Conservation (phyloP, 2,797 vertebrate species). For the Gymnoscopelus microlampas region DNA sequence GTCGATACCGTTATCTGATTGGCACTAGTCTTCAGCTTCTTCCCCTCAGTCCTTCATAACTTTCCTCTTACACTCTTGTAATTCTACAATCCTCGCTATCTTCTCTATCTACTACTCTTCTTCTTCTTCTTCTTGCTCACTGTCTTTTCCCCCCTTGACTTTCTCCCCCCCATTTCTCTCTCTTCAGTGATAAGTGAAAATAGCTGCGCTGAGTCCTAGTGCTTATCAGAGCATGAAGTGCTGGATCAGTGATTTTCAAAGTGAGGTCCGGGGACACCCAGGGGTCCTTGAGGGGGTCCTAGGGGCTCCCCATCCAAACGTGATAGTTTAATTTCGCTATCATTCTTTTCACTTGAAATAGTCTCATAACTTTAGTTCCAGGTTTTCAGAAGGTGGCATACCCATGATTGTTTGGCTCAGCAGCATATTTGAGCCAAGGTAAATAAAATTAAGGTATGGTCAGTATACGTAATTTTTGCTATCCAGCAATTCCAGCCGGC, state of each 20-base stretch:
- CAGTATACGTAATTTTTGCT: too few species aligned
- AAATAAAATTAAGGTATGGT: too few species aligned
- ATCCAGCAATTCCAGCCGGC: too few species aligned
- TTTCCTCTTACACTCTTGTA: background rate
- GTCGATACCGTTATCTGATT: slow-evolving; percentile 11
- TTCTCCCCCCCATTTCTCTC: background rate
- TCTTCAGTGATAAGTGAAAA: slow-evolving; percentile 2
- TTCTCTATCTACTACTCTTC: background rate
- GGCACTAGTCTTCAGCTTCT: background rate
- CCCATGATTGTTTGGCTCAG: too few species aligned
- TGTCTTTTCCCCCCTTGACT: slow-evolving; percentile 17
- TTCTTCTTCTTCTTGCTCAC: slow-evolving; percentile 7
- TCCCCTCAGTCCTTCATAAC: background rate
- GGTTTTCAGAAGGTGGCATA: too few species aligned
- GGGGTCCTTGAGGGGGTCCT: too few species aligned
- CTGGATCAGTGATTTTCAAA: background rate
- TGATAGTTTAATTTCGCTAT: background rate
- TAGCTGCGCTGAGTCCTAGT: background rate
- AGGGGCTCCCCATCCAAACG: too few species aligned
- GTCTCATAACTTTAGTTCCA: too few species aligned
- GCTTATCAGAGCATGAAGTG: background rate
- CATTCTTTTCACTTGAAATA: background rate
- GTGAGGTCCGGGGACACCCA: too few species aligned
- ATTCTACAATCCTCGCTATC: slow-evolving; percentile 1
- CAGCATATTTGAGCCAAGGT: too few species aligned